These are phyloP conservation scores for Drosophila anceps DNA, from an alignment of 2,888 invertebrate genomes.

Conservation along the genomic window DNA sequence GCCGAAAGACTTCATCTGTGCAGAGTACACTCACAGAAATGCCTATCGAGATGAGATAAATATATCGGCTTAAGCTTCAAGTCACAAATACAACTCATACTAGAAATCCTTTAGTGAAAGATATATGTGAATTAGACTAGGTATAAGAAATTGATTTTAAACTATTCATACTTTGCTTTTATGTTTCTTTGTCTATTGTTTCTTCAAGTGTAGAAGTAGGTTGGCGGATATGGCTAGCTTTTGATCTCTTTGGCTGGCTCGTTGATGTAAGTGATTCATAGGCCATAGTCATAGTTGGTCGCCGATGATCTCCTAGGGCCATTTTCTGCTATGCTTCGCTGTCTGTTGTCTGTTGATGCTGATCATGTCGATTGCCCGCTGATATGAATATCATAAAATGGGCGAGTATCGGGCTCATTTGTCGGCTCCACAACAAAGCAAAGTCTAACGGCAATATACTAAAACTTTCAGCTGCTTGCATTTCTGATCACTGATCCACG, in stretches of 20 bases:
- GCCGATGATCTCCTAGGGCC: constrained; percentile 52
- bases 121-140: not conserved
- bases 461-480: constrained; percentile 35
- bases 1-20: constrained; percentile 42
- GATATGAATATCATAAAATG: constrained; percentile 69
- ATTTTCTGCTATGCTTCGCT: constrained; percentile 28
- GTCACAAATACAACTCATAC: not conserved
- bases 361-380: constrained; percentile 71
- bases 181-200: not conserved
- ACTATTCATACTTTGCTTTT: too few relatives aligned
- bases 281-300: constrained; percentile 40
- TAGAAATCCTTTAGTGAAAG: not conserved
- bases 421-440: constrained; percentile 75
- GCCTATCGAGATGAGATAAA: not conserved
- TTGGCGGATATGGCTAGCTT: constrained; percentile 28
- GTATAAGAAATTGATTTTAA: not conserved
- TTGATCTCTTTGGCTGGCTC: constrained; percentile 27
- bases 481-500: constrained; percentile 50
- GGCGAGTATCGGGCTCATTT: constrained; percentile 65
- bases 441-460: constrained; percentile 72
- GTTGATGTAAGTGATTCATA: constrained; percentile 71
- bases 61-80: not conserved
- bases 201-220: constrained; percentile 13
- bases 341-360: constrained; percentile 58
- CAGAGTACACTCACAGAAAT: constrained; percentile 12